Base-by-base conservation (phyloP, 2,113 vertebrate species). In the Leucoraja erinaceus region DNA sequence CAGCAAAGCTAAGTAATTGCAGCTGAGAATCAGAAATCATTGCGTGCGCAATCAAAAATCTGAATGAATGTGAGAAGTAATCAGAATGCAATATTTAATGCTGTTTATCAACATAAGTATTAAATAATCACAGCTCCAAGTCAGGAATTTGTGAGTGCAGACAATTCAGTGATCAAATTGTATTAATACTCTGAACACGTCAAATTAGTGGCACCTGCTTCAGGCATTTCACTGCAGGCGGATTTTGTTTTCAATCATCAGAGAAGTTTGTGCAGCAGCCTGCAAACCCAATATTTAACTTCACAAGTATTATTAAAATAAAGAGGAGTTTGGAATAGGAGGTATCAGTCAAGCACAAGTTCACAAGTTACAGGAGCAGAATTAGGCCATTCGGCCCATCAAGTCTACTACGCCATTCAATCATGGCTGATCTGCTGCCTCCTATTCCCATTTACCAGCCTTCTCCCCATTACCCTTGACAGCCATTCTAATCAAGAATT, bases 151-250 rank as follows among this genome's bases (percentile, higher is more conserved):
- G 12, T 59, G 54, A 83, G 47, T 12, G 79, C n/a, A 25, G 12
- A 61, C 56, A 86, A 88, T 88, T n/a, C 14, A 63, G 59, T 63
- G n/a, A 88, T 88, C 83, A 88, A 86, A 86, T 61, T 28, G 25
- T 61, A 84, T n/a, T 14, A 86, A 61, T 28, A 86, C 83, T 86
- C 59, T 86, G 83, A 61, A 86, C 16, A 86, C n/a, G n/a, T 63
- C 81, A 86, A 18, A n/a, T 63, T 61, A 63, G 59, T 16, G 33
- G 20, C 54, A 66, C 31, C 28, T 86, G 83, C 12, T 86, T 63
- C 28, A 59, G 81, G 72, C 20, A 59, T 59, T 59, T 28, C 22
- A 63, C 12, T 31, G 8, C 59, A n/a, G 61, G 10, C 63, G 59
- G 59, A 86, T 59, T 63, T 54, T 83, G 22, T 56, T 11, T 83